Percentiles rank a stretch among this genome's conserved stretches.
These are phyloP conservation scores for Magallana nippona DNA, from an alignment of 2,888 invertebrate species.

Conservation along the genomic window DNA sequence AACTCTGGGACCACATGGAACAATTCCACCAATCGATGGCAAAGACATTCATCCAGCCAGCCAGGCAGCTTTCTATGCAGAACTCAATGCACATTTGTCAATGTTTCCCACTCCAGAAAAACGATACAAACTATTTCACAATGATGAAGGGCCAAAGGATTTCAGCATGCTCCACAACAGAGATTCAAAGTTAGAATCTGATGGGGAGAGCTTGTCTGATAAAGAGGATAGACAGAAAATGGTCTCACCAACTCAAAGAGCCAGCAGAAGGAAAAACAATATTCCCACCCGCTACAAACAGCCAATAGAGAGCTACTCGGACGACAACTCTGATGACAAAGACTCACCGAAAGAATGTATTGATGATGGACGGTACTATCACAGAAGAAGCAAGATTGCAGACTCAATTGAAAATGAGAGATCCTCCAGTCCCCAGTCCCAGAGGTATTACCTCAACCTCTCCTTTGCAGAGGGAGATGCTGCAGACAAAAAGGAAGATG, in stretches of 20 bases:
- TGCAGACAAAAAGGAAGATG: constrained; percentile 29
- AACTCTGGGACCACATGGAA: constrained; percentile 58
- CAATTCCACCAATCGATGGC: constrained; percentile 62
- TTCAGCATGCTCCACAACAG: constrained; percentile 56
- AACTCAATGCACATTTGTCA: constrained; percentile 69
- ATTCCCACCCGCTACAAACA: constrained; percentile 75
- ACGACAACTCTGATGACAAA: constrained; percentile 68
- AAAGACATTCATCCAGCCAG: constrained; percentile 58
- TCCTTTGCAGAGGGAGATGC: constrained; percentile 40
- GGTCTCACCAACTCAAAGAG: constrained; percentile 59
- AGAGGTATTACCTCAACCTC: constrained; percentile 43
- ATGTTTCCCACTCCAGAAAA: constrained; percentile 72
- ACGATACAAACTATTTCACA: constrained; percentile 67
- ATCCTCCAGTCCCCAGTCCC: constrained; percentile 27
- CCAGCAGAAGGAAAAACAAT: constrained; percentile 74
- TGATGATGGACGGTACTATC: constrained; percentile 25
- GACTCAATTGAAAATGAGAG: constrained; percentile 34
- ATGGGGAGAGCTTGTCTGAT: constrained; percentile 51
- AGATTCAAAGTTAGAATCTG: constrained; percentile 39
- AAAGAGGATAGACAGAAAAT: constrained; percentile 48
- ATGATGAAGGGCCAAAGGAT: constrained; percentile 66
- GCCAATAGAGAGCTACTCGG: constrained; percentile 65
- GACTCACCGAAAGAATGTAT: constrained; percentile 48
- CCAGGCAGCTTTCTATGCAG: constrained; percentile 69
- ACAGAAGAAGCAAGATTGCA: constrained; percentile 35